Conservation (phyloP, 2,888 invertebrate genomes). For the Myopa testacea region DNA sequence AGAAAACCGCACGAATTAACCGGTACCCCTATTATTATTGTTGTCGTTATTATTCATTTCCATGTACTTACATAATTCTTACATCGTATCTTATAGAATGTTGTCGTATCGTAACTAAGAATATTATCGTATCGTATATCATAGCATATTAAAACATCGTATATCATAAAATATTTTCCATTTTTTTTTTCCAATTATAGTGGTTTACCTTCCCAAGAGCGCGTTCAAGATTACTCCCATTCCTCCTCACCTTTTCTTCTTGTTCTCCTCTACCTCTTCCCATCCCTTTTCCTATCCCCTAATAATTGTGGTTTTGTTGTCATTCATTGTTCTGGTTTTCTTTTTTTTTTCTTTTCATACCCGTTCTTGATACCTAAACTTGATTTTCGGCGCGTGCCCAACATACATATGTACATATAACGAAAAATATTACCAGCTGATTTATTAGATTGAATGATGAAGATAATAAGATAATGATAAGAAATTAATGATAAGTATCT, state of each 20-base stretch:
- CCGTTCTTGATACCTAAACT: not conserved
- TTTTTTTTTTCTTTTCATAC: not conserved
- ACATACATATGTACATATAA: no score
- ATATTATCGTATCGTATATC: no score
- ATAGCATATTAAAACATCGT: no score
- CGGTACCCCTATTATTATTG: no score
- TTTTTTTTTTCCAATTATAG: not conserved
- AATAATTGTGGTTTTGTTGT: not conserved
- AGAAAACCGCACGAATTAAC: no score
- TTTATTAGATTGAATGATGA: not conserved
- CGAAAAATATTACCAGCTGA: slow-evolving; percentile 4
- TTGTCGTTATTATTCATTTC: no score
- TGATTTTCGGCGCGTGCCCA: slow-evolving; percentile 22
- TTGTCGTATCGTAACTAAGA: no score
- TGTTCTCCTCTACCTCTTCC: not conserved
- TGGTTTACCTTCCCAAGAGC: slow-evolving; percentile 15
- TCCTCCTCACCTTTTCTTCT: not conserved
- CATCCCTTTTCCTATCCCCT: not conserved
- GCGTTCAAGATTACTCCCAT: not conserved
- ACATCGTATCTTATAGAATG: no score
- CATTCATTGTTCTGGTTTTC: not conserved
- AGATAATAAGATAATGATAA: not conserved
- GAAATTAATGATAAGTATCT: no score
- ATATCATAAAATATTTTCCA: not conserved
- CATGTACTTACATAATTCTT: no score